phyloP scores from a whole-genome alignment of 2,113 vertebrate genomes.

The Myanophis thanlyinensis region DNA sequence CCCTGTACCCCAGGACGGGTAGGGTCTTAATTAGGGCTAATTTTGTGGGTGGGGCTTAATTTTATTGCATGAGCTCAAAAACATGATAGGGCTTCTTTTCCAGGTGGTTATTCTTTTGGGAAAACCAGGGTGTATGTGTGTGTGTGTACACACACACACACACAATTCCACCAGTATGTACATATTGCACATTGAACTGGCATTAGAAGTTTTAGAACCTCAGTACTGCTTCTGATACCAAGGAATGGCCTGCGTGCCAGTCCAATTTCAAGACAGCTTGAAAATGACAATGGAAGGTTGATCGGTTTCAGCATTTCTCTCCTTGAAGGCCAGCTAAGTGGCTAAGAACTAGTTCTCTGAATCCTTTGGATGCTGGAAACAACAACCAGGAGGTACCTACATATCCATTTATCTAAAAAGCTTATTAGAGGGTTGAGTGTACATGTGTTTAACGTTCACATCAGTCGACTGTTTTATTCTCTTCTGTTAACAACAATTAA shows the following conservation, averaged over 20 bases:
- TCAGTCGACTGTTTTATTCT: not conserved
- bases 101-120: too few species aligned
- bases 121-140: too few species aligned
- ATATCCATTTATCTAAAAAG: not conserved
- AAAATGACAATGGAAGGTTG: not conserved
- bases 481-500: not conserved
- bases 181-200: too few species aligned
- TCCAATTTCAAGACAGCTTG: not conserved
- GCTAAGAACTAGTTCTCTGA: not conserved
- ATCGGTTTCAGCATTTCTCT: not conserved
- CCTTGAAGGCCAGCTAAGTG: not conserved
- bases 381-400: not conserved
- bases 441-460: not conserved
- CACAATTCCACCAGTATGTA: too few species aligned
- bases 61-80: too few species aligned
- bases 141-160: too few species aligned
- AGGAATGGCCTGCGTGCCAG: not conserved
- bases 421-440: not conserved
- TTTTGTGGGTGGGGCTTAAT: too few species aligned
- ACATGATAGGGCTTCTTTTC: too few species aligned
- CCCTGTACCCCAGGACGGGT: too few species aligned
- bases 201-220: not conserved
- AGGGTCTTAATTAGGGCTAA: too few species aligned
- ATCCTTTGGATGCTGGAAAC: not conserved
- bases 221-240: not conserved